Conservation (phyloP, 2,113 vertebrate species). For the Macquaria australasica region DNA sequence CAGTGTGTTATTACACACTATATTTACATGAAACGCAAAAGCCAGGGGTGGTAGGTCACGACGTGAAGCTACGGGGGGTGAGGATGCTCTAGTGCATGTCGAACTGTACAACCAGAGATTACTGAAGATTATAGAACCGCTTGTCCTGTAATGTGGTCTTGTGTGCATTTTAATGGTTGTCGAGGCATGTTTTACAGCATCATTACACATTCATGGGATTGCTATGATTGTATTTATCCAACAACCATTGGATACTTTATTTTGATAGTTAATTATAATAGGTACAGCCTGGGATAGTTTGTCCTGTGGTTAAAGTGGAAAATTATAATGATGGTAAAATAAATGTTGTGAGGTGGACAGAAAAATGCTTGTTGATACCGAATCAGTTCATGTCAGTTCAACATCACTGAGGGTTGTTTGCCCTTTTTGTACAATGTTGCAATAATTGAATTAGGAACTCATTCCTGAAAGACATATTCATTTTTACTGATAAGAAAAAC, state of each 20-base stretch:
- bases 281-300: constrained; percentile 36
- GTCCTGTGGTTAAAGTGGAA: constrained; percentile 37
- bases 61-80: constrained; percentile 61
- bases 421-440: constrained; percentile 13
- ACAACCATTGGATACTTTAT: constrained; percentile 38
- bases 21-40: constrained; percentile 82
- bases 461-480: constrained; percentile 27
- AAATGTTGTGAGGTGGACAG: constrained; percentile 46
- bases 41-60: constrained; percentile 73
- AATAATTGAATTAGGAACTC: constrained; percentile 53
- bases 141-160: constrained; percentile 64
- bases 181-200: constrained; percentile 66
- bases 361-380: neutral
- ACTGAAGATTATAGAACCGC: constrained; percentile 63
- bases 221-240: constrained; percentile 46
- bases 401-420: constrained; percentile 19
- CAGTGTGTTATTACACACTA: constrained; percentile 84
- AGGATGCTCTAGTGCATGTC: constrained; percentile 62
- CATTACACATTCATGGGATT: constrained; percentile 52
- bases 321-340: constrained; percentile 34
- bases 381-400: constrained; percentile 48
- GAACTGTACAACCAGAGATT: constrained; percentile 60
- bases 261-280: constrained; percentile 52
- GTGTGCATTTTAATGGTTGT: constrained; percentile 51
- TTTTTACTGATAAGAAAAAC: constrained; percentile 53